Percentiles rank a stretch among this genome's conserved stretches.
Evolutionary conservation across 2,888 invertebrate genomes (phyloP).

Genomic region (Synanthedon myopaeformis): DNA sequence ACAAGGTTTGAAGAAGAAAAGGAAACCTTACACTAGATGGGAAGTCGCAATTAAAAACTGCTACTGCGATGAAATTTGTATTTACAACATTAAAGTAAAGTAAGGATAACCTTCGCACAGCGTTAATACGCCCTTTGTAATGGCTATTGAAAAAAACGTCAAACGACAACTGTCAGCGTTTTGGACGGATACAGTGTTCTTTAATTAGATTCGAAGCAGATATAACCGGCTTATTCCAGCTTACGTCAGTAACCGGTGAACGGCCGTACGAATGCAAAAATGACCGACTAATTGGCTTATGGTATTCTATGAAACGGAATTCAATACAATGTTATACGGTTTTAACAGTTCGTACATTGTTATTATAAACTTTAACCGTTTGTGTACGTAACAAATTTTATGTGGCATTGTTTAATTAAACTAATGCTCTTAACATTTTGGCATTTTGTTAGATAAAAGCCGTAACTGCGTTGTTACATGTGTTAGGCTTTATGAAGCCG

Average conservation of each 20-base stretch:
- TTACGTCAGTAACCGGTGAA: constrained; percentile 48
- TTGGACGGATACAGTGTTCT: constrained; percentile 55
- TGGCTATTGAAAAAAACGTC: constrained; percentile 41
- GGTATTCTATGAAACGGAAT: not conserved
- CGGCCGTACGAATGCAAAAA: constrained; percentile 58
- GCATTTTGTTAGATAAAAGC: too few species aligned
- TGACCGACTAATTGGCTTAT: constrained; percentile 67
- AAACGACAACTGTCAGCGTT: constrained; percentile 61
- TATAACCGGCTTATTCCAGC: constrained; percentile 65
- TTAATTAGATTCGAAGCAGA: constrained; percentile 66
- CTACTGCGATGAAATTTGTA: too few species aligned
- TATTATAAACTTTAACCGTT: not conserved
- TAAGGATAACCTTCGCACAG: constrained; percentile 24
- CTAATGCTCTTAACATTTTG: not conserved
- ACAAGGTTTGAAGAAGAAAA: too few species aligned
- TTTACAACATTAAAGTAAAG: constrained; percentile 3
- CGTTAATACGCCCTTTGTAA: constrained; percentile 48
- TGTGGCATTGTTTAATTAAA: not conserved
- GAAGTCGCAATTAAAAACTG: not conserved
- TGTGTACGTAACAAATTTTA: not conserved
- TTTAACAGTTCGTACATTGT: not conserved
- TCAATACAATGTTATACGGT: not conserved
- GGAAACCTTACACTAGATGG: too few species aligned
- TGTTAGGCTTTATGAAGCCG: too few species aligned
- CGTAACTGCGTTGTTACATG: too few species aligned